phyloP scores from a whole-genome alignment of 2,888 invertebrate species.

The Bimastos eiseni region DNA sequence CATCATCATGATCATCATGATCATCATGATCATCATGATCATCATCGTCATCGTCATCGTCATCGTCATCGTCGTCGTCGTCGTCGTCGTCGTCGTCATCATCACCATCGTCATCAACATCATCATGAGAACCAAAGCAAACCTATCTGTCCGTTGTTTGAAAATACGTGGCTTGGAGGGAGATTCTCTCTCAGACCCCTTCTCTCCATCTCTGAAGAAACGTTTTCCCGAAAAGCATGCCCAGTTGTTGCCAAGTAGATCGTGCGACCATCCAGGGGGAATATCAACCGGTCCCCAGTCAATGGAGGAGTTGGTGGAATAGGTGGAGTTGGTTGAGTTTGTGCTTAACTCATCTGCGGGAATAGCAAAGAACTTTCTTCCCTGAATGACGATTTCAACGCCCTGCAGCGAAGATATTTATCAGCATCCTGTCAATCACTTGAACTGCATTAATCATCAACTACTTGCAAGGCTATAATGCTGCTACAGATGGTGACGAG shows the following conservation, averaged over 20 bases:
- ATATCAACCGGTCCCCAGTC: not conserved
- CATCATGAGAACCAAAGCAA: not conserved
- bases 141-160: not conserved
- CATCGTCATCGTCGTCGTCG: too few relatives aligned
- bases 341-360: not conserved
- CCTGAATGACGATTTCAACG: constrained; percentile 24
- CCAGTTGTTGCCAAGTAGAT: constrained; percentile 63
- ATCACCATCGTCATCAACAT: too few relatives aligned
- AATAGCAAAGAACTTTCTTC: constrained; percentile 5
- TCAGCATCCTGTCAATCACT: not conserved
- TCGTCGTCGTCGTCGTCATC: too few relatives aligned
- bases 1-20: not conserved
- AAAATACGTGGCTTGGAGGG: not conserved
- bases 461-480: too few relatives aligned
- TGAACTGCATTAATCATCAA: not conserved
- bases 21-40: too few relatives aligned
- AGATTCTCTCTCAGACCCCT: not conserved
- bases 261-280: constrained; percentile 62
- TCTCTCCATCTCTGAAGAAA: not conserved
- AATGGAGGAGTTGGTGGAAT: not conserved
- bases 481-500: too few relatives aligned
- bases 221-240: constrained; percentile 61
- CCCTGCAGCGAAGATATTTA: not conserved
- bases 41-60: too few relatives aligned
- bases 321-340: not conserved